Conservation (phyloP, 2,888 invertebrate species). For the Dilophus febrilis region DNA sequence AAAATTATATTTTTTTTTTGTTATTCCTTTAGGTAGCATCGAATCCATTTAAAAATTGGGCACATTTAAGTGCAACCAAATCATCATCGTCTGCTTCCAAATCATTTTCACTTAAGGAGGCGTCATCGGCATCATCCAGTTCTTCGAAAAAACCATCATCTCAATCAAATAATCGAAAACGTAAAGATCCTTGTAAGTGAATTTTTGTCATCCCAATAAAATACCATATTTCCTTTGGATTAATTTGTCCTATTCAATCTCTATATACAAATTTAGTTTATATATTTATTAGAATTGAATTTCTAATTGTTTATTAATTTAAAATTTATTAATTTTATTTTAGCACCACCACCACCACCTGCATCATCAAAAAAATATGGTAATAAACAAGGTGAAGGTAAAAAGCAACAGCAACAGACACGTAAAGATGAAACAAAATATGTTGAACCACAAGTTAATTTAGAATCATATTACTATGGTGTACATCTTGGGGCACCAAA, state of each 20-base stretch:
- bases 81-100: no score
- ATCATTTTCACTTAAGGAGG: conserved; percentile 2
- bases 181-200: conserved; percentile 5
- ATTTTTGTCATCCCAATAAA: no score
- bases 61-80: conserved; percentile 15
- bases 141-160: neutral
- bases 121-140: neutral
- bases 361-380: conserved; percentile 2
- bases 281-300: no score
- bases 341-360: conserved; percentile 6
- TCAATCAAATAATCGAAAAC: neutral
- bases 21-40: conserved; percentile 32
- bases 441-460: conserved; percentile 15
- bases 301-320: neutral
- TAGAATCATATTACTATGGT: conserved; percentile 49
- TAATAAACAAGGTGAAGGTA: conserved; percentile 13
- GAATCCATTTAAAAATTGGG: conserved; percentile 53
- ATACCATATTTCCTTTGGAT: no score
- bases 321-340: neutral
- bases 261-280: no score
- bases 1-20: conserved; percentile 6
- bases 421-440: conserved; percentile 32
- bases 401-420: conserved; percentile 29
- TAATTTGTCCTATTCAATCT: neutral
- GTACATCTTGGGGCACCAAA: conserved; percentile 26